These are phyloP conservation scores for Rhodophaea formosa DNA, from an alignment of 2,888 invertebrate species.

Conservation along the genomic window DNA sequence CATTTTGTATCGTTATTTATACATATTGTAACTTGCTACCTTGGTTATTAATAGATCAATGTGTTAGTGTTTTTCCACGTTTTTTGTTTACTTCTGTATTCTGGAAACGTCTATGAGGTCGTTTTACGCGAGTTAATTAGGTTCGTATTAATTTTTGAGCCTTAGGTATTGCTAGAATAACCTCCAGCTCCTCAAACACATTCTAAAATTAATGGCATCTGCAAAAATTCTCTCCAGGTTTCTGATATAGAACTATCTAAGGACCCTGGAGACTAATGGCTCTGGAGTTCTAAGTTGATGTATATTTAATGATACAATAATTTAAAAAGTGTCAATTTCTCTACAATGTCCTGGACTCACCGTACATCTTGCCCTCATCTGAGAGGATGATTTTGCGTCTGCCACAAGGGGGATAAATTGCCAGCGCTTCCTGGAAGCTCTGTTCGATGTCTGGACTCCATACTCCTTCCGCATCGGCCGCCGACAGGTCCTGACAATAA, in stretches of 20 bases:
- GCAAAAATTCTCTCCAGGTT: too few species aligned
- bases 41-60: constrained; percentile 12
- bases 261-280: too few species aligned
- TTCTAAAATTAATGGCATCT: too few species aligned
- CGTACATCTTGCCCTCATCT: constrained; percentile 99
- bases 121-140: not conserved
- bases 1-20: constrained; percentile 4
- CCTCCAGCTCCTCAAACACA: too few species aligned
- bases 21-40: constrained; percentile 1
- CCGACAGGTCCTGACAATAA: constrained; percentile 89
- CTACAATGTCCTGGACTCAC: constrained; percentile 86
- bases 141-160: not conserved
- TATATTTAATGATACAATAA: not conserved
- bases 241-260: too few species aligned
- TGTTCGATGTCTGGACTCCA: constrained; percentile 99
- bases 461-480: constrained; percentile 99
- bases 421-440: constrained; percentile 99
- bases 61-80: not conserved
- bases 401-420: constrained; percentile 99
- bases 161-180: too few species aligned
- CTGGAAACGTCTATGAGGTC: not conserved
- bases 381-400: constrained; percentile 99
- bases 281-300: too few species aligned
- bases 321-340: constrained; percentile 20
- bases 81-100: not conserved